Base-by-base conservation (phyloP, 2,888 invertebrate species). In the Ecliptopera silaceata region DNA sequence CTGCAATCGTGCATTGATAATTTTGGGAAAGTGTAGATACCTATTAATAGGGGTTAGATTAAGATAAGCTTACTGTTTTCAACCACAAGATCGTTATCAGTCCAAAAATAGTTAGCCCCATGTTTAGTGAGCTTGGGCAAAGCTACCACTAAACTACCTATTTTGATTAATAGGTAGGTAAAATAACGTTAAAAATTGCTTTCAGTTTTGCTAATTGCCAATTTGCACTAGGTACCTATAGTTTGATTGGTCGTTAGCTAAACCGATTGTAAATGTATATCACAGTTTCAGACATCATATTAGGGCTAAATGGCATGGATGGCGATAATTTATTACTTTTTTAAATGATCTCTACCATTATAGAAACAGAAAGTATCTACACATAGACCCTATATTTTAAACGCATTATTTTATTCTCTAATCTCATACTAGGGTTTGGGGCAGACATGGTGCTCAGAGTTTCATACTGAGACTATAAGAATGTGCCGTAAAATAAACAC, bases 1-100 rank as follows among this genome's bases (percentile, higher is more conserved):
- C 4, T 22, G n/a, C n/a, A n/a, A n/a, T n/a, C n/a, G n/a, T n/a
- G n/a, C n/a, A n/a, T n/a, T n/a, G n/a, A n/a, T n/a, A n/a, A n/a
- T n/a, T n/a, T n/a, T n/a, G n/a, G n/a, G n/a, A n/a, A n/a, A 26
- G 22, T 5, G 8, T 26, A 26, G 26, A 4, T 20, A 20, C 20
- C 2, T 20, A 20, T 3, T 20, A 20, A 20, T 20, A 20, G 6
- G 10, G n/a, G n/a, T n/a, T n/a, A 8, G 10, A 26, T 26, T 26
- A 26, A 4, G 26, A 26, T 15, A 22, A 34, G 10, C 53, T 54
- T 54, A 54, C 53, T 47, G 34, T 10, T 26, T 42, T n/a, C 12
- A 41, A 17, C 34, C 41, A 34, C 34, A 12, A 0, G 4, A 32
- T 11, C 11, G 31, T 31, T 41, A 46, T 22, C 11, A 53, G 31